A percentile compares a stretch with the other conserved stretches of the same genome.
phyloP scores from a whole-genome alignment of 2,113 vertebrate genomes.

The Empidonax alnorum region DNA sequence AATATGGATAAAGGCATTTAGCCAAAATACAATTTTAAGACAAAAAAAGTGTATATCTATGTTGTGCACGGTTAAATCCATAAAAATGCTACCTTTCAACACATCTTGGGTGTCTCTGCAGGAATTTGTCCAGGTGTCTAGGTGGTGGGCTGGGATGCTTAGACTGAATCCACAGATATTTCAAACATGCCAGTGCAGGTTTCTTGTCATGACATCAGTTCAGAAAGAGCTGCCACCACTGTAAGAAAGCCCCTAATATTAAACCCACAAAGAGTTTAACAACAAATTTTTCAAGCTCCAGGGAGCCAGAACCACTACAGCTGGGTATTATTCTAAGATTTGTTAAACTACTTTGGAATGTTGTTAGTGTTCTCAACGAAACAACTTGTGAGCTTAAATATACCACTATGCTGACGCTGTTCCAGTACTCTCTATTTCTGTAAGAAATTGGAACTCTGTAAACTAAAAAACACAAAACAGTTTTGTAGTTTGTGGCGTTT shows the following conservation, averaged over 20 bases:
- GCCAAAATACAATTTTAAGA: not conserved
- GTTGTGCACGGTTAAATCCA: not conserved
- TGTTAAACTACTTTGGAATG: slow-evolving; percentile 12
- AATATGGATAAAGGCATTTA: not conserved
- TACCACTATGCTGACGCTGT: not conserved
- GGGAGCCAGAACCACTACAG: not conserved
- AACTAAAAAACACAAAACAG: not conserved
- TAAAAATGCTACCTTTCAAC: not conserved
- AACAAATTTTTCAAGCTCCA: not conserved
- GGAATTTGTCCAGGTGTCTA: not conserved
- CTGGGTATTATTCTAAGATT: not conserved
- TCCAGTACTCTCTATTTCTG: not conserved
- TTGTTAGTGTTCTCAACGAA: not conserved
- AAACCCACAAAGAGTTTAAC: not conserved
- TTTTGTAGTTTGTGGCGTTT: too few relatives aligned
- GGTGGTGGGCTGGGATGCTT: not conserved
- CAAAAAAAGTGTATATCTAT: not conserved
- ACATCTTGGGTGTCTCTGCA: not conserved
- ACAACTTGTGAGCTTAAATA: not conserved
- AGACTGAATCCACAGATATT: rapidly evolving
- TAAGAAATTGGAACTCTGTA: not conserved
- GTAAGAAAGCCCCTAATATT: not conserved
- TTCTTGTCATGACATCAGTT: not conserved
- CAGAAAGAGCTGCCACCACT: not conserved
- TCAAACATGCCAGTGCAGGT: not conserved